Evolutionary conservation across 37 sponge, comb jelly and placozoan genomes (phyloP).

Genomic region (Eunapius fragilis): DNA sequence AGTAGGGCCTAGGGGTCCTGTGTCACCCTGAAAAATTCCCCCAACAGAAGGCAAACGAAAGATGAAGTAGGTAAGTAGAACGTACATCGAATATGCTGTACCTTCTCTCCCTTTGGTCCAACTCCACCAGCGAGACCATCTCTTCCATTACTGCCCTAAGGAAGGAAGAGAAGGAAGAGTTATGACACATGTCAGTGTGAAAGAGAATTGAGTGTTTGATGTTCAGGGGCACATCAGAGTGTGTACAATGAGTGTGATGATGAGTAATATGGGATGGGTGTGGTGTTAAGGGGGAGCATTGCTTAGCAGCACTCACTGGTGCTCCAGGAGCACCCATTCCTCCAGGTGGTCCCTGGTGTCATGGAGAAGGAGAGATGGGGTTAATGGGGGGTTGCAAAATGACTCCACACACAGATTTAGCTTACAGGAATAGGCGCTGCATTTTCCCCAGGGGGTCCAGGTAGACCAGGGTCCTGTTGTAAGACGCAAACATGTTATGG

Average conservation of each 20-base stretch:
- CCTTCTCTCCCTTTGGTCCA: constrained; percentile 20
- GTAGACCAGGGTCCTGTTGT: constrained; percentile 20
- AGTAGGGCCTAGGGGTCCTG: constrained; percentile 43
- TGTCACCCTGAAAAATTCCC: constrained; percentile 14
- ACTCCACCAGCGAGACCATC: constrained; percentile 16
- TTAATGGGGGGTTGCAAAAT: background rate
- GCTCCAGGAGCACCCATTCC: constrained; percentile 31
- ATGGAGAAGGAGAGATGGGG: background rate
- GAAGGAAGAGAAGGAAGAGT: too few relatives aligned
- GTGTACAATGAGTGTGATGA: too few relatives aligned
- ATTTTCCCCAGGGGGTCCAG: constrained; percentile 24
- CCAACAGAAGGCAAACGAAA: background rate
- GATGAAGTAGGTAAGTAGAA: background rate
- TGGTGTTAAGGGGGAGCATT: too few relatives aligned
- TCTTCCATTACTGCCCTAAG: constrained; percentile 34
- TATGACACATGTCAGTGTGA: too few relatives aligned
- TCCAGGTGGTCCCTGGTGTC: constrained; percentile 44
- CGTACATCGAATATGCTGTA: background rate
- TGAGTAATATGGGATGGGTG: background rate
- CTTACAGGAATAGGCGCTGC: constrained; percentile 18
- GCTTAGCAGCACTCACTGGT: constrained; percentile 26
- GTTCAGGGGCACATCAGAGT: too few relatives aligned
- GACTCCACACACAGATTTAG: background rate
- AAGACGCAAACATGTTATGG: background rate
- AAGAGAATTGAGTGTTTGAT: too few relatives aligned